phyloP scores from a whole-genome alignment of 2,888 invertebrate species.

The Neoitamus cyanurus region DNA sequence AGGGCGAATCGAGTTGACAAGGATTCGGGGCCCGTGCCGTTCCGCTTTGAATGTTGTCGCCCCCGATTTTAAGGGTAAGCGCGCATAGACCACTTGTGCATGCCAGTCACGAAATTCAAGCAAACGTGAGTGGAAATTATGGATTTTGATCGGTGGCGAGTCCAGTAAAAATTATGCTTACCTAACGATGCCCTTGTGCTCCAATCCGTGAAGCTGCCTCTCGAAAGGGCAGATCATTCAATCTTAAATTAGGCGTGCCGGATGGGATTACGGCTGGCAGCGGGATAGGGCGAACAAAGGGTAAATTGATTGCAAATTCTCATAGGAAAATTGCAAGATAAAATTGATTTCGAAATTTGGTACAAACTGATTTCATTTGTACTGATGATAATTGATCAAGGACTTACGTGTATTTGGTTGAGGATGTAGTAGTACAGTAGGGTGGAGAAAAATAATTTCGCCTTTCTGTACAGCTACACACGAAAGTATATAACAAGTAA shows the following conservation, averaged over 20 bases:
- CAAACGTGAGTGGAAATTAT: not conserved
- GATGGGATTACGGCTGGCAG: not conserved
- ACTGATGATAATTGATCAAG: not conserved
- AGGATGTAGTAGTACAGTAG: too few relatives aligned
- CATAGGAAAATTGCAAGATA: not conserved
- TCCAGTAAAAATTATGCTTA: not conserved
- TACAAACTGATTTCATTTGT: not conserved
- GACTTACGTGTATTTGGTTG: too few relatives aligned
- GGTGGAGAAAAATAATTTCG: too few relatives aligned
- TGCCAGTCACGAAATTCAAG: not conserved
- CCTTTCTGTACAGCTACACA: too few relatives aligned
- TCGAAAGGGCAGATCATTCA: not conserved
- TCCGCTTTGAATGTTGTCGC: not conserved
- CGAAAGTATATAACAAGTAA: too few relatives aligned
- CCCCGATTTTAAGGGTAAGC: not conserved
- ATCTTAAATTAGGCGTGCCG: not conserved
- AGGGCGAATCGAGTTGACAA: not conserved
- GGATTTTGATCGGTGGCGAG: not conserved
- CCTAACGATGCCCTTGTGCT: not conserved
- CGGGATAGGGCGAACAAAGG: not conserved
- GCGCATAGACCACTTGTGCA: not conserved
- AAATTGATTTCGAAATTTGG: not conserved
- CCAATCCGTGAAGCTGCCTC: not conserved
- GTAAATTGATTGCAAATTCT: not conserved
- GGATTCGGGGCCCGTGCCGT: not conserved